Evolutionary conservation across 1,140 invertebrate species (phyloP), one percentile per base, ranked within the genome.

Genomic region (Aphaenogaster floridana): DNA sequence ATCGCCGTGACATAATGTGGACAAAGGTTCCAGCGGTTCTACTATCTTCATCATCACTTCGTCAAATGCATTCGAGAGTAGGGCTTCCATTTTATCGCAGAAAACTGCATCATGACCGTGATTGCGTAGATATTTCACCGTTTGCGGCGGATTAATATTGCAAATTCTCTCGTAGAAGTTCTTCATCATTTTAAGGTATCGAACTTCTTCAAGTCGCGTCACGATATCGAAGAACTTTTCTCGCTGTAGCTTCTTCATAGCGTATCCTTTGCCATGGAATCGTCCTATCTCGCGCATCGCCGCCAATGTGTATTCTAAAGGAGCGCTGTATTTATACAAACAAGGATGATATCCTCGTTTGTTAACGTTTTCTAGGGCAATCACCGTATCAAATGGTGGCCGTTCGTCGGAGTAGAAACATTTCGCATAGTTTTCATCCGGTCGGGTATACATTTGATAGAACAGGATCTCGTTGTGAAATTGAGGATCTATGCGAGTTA

Each of bases 261-360:
- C 79, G 54, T 94, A 95, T 5, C 93, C 94, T 7, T 90, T 87
- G 0, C 93, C 95, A 68, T 96, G 96, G 78, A 95, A 95, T 61
- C 85, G 86, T 2, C 88, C 96, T 7, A 96, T 86, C 17, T 92
- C 92, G 48, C 87, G 69, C 54, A 96, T 64, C 8, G 91, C 94
- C 5, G 93, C 86, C 5, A 89, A 11, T 34, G 90, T 79, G 68
- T 95, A 95, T 0, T 92, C 86, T 50, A 93, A 15, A 0, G 87
- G 86, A 6, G 89, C 2, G 15, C 92, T 68, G 28, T 78, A 57
- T 3, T 52, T 71, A 17, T 81, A 59, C 0, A 87, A 34, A 42
- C 86, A 86, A 0, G 83, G 4, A 0, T 63, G 1, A 48, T 85
- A 94, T 0, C 88, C 91, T 5, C 13, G 11, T 4, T 13, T 9